These are phyloP conservation scores for Prolemur simus DNA, from an alignment of 2,113 vertebrate species.

Conservation along the genomic window DNA sequence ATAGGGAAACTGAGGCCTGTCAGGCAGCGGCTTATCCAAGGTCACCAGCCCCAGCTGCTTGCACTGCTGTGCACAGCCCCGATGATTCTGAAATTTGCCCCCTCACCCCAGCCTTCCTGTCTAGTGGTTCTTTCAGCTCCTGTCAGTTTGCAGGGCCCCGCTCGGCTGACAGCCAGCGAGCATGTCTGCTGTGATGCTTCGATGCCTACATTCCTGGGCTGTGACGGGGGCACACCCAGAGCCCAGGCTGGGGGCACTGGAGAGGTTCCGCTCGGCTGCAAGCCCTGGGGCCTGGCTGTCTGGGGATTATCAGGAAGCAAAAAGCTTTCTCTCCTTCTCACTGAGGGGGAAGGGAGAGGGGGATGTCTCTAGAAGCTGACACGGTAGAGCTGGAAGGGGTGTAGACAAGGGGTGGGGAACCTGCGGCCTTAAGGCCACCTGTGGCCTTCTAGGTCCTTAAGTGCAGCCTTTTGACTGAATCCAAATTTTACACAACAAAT, in stretches of 20 bases:
- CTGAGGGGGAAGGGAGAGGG: not conserved
- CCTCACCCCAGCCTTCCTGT: not conserved
- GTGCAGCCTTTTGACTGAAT: no score
- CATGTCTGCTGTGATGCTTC: conserved; percentile 6
- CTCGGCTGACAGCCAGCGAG: conserved; percentile 58
- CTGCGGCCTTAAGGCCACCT: no score
- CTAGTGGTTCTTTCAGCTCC: conserved; percentile 31
- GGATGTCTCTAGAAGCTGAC: not conserved
- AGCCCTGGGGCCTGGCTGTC: conserved; percentile 53
- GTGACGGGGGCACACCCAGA: conserved; percentile 1
- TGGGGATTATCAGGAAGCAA: conserved; percentile 40
- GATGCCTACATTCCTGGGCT: conserved; percentile 66
- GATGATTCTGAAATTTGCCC: not conserved
- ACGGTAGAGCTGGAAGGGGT: not conserved
- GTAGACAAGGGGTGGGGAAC: not conserved
- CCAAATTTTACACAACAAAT: no score
- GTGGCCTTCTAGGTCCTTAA: no score
- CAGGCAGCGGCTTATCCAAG: not conserved
- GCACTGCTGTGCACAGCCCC: not conserved
- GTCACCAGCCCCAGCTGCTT: not conserved
- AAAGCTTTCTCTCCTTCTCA: conserved; percentile 12
- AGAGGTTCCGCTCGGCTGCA: conserved; percentile 60
- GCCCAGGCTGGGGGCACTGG: conserved; percentile 23
- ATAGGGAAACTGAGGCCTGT: not conserved
- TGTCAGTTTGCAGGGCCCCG: conserved; percentile 38